Base-by-base conservation (phyloP, 2,797 vertebrate genomes). In the Gallinago stenura region DNA sequence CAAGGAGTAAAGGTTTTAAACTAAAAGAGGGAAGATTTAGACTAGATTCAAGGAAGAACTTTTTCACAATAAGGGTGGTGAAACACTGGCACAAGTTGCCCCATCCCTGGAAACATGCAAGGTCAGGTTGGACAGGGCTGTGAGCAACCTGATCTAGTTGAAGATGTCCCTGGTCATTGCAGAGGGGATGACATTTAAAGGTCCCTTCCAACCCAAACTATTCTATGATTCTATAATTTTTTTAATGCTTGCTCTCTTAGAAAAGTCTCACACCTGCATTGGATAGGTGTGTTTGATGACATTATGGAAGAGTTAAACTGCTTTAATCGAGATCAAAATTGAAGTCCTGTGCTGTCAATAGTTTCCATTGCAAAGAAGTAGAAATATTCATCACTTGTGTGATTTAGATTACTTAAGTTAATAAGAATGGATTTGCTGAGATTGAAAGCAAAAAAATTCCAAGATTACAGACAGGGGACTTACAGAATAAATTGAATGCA, bases 391-490 rank as follows among this genome's bases (percentile, higher is more conserved):
- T 76, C 56, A 45, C 25, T 73, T 92, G 46, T 2, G 18, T 84
- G 62, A 79, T 25, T 89, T 41, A 58, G 33, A 90, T 83, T 71
- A 70, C 45, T 73, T 60, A 72, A 79, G 10, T 50, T 87, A 93
- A 89, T 53, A 33, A 95, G 51, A 94, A 97, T 78, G 51, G 83
- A 92, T 88, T 33, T 72, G 60, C 51, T 89, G 58, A 90, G 85
- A 94, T 83, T 90, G 83, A 95, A 72, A 96, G 89, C 12, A 83
- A 95, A 90, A 90, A 90, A 80, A 62, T 30, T 46, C 37, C 81
- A 86, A 64, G n/a, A 66, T 57, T 68, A 92, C 37, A 72, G 30
- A 81, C 41, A 61, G 13, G 56, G 62, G 56, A 65, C 18, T 69
- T 65, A 65, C 1, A 71, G 57, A 81, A 90, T 57, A 87, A 92